Conservation (phyloP, 2,113 vertebrate species). For the Murina feae region DNA sequence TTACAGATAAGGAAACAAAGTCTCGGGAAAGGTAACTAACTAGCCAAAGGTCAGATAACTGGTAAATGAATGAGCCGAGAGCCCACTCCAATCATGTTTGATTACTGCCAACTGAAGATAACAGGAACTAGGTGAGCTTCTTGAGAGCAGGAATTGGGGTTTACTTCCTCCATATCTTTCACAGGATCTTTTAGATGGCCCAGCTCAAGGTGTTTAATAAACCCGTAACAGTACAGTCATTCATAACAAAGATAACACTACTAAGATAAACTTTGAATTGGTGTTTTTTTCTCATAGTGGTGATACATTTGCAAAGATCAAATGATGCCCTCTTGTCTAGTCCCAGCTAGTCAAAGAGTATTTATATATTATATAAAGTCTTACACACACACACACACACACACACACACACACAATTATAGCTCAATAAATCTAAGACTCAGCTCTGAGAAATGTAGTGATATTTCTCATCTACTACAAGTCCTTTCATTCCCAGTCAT, state of each 20-base stretch:
- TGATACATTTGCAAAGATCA: conserved; percentile 36
- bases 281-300: neutral
- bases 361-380: neutral
- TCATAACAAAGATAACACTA: conserved; percentile 36
- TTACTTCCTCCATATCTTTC: conserved; percentile 27
- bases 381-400: neutral
- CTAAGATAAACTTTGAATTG: neutral
- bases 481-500: neutral
- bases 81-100: conserved; percentile 4
- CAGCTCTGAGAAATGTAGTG: conserved; percentile 16
- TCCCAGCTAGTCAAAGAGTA: neutral
- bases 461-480: conserved; percentile 26
- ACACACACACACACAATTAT: neutral
- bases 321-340: neutral
- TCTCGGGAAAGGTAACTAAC: conserved; percentile 8
- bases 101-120: conserved; percentile 14
- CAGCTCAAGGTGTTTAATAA: conserved; percentile 17
- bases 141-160: neutral
- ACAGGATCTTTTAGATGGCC: neutral
- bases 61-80: conserved; percentile 45
- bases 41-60: conserved; percentile 36
- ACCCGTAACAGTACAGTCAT: neutral
- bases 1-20: conserved; percentile 42
- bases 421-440: neutral
- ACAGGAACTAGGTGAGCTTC: conserved; percentile 13